Base-by-base conservation (phyloP, 2,113 vertebrate species). In the Syngnathus typhle region DNA sequence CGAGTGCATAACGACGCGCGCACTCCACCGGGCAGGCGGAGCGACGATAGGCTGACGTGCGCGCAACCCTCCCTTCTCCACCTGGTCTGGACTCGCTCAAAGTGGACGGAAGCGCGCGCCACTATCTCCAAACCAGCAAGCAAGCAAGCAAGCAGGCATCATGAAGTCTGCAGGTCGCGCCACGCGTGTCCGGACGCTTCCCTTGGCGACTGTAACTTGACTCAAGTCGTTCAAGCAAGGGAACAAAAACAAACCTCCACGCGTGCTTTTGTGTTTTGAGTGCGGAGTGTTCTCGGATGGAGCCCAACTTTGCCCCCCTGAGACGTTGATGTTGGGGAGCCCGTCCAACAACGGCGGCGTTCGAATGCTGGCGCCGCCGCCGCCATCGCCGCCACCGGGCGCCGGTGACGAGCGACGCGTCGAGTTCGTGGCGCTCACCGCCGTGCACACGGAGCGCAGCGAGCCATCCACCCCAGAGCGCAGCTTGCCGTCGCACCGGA, bases 381-480 rank as follows among this genome's bases (percentile, higher is more conserved):
- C 91, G 75, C 78, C 16, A 36, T 83, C 16, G 81, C 44, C 81
- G 59, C 88, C 89, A 47, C 76, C 91, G 47, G 76, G 78, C 16
- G 37, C 83, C 19, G 81, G 78, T 83, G 93, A 92, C 76, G 91
- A 92, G 69, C 76, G 92, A 74, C 90, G 91, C 47, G 90, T 92
- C 18, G 95, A 94, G 91, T 94, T 95, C 65, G 93, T 95, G 76
- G 93, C 93, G 64, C 93, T 95, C 65, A 93, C 91, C 32, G 92
- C 93, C 0, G 94, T 96, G 55, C 93, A 91, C 84, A 93, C 92
- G 23, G 94, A 95, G 85, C 85, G 84, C 63, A 90, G 90, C 81
- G 92, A 93, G 73, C 90, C 88, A 27, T 90, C 91, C 75, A 91
- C 89, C 11, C 91, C 91, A 64, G 91, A 93, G 81, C 89, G 91